Base-by-base conservation (phyloP, 2,113 vertebrate species). In the Telmatochromis sp. region DNA sequence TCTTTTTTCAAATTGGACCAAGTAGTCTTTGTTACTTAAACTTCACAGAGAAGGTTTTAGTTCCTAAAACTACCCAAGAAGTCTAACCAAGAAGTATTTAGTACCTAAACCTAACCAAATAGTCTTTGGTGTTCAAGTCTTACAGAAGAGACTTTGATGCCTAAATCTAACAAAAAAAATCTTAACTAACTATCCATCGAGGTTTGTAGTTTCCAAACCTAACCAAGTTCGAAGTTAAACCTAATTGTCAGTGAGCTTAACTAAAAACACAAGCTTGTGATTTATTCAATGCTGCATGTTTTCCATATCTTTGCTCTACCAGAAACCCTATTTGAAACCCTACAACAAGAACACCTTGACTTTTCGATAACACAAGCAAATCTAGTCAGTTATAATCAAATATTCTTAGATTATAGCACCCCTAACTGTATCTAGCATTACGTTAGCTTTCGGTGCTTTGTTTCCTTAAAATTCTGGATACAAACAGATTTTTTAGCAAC, bases 301-400 rank as follows among this genome's bases (percentile, higher is more conserved):
- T 50, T 78, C 26, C 73, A 50, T 31, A 37, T 13, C 11, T n/a
- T n/a, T 37, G 33, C 6, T 65, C 17, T 37, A 37, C 60, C 33
- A 37, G 19, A 65, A 65, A 65, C 60, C 60, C 60, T n/a, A 65
- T 37, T 65, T 65, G 33, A 65, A 65, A 37, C 33, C 60, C 33
- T 65, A 13, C 33, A n/a, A 2, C 60, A 37, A 65, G 60, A 65
- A 21, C 10, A 65, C 10, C 7, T 21, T 37, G 19, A 65, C 33
- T 37, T 65, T 65, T 65, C 1, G 0, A 65, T 65, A 21, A 65
- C 33, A 37, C 33, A 37, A 37, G 33, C 7, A 37, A 37, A 37
- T 37, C 60, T 37, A 37, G 33, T 21, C 60, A n/a, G 60, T 65
- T 65, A n/a, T 65, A 65, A 37, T 3, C 31, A n/a, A 7, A 23